These are phyloP conservation scores for Thecophora atra DNA, from an alignment of 2,888 invertebrate species.

Conservation along the genomic window DNA sequence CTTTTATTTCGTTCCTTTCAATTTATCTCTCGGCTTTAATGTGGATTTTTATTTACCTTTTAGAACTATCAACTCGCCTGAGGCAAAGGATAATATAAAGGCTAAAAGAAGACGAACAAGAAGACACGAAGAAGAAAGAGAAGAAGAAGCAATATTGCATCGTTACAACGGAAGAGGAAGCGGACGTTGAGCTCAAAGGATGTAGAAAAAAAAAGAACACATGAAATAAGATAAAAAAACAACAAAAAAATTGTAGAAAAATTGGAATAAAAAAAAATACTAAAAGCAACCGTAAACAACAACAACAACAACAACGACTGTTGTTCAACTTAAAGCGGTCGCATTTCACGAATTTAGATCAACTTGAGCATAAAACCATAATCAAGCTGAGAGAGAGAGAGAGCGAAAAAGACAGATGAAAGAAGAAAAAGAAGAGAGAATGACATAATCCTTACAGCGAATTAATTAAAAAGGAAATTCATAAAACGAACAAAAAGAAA, in stretches of 20 bases:
- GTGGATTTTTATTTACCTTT: not conserved
- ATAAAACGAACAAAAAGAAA: no score
- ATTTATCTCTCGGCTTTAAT: not conserved
- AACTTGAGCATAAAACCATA: not conserved
- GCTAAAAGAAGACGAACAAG: not conserved
- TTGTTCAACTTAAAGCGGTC: slow-evolving; percentile 13
- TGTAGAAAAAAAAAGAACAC: slow-evolving; percentile 16
- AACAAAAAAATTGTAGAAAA: not conserved
- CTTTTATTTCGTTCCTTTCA: not conserved
- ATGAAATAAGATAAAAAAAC: not conserved
- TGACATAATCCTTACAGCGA: no score
- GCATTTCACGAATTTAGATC: not conserved
- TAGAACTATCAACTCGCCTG: not conserved
- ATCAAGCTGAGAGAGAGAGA: not conserved
- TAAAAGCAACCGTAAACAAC: slow-evolving; percentile 11
- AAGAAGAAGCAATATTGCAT: slow-evolving; percentile 20
- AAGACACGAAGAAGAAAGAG: slow-evolving; percentile 8
- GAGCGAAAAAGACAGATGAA: no score
- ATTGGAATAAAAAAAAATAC: not conserved
- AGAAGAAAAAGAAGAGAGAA: no score
- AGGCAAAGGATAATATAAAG: not conserved
- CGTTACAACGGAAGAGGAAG: slow-evolving; percentile 37
- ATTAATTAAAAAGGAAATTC: no score
- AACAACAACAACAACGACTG: not conserved
- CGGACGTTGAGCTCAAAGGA: slow-evolving; percentile 38